Percentiles rank a stretch among this genome's conserved stretches.
Evolutionary conservation across 2,797 vertebrate genomes (phyloP).

Genomic region (Typhlichthys subterraneus): DNA sequence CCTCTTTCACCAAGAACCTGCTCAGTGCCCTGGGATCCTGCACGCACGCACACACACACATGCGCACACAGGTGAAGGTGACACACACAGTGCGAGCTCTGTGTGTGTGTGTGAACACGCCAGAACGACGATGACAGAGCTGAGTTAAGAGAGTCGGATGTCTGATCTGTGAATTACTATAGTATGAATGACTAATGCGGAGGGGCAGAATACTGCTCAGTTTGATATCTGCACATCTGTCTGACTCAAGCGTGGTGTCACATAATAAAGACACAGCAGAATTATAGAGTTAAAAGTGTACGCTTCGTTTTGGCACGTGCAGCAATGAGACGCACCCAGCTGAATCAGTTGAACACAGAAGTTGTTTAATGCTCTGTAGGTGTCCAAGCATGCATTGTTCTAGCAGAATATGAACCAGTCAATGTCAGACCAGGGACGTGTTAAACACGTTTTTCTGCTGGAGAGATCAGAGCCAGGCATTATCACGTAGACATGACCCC

Average conservation of each 20-base stretch:
- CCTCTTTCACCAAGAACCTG: conserved; percentile 66
- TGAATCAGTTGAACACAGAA: conserved; percentile 6
- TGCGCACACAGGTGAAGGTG: not conserved
- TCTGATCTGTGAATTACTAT: conserved; percentile 31
- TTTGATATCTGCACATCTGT: conserved; percentile 10
- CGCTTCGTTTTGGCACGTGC: conserved; percentile 14
- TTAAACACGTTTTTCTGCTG: conserved; percentile 5
- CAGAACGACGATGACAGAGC: not conserved
- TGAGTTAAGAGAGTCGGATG: not conserved
- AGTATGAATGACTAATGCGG: conserved; percentile 6
- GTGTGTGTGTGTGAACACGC: not conserved
- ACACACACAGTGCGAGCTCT: not conserved
- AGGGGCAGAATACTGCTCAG: conserved; percentile 11
- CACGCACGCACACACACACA: not conserved
- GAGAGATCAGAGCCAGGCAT: conserved; percentile 12
- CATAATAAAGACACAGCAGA: conserved; percentile 23
- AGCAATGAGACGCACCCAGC: conserved; percentile 3
- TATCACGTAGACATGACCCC: conserved; percentile 18
- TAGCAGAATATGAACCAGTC: not conserved
- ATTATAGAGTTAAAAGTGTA: conserved; percentile 21
- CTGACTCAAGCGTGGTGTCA: conserved; percentile 19
- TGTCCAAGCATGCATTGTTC: not conserved
- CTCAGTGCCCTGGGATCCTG: conserved; percentile 64
- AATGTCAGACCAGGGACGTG: conserved; percentile 9
- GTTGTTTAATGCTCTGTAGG: conserved; percentile 3